Evolutionary conservation across 2,888 invertebrate species (phyloP), one percentile per base, ranked within the genome.

Genomic region (Schizotus pectinicornis): DNA sequence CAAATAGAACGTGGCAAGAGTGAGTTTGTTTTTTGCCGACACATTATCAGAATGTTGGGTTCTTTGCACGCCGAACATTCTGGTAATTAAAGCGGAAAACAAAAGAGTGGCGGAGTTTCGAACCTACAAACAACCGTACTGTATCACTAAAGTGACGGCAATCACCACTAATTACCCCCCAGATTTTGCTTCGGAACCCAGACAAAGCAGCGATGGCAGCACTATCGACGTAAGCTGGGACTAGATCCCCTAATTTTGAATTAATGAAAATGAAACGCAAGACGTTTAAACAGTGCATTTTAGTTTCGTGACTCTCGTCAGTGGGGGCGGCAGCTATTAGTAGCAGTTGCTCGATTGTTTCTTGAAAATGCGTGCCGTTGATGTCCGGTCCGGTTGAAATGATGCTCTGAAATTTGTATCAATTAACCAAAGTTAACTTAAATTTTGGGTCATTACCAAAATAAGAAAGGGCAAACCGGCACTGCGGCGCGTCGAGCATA

Each of bases 391-490:
- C 92, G 0, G 92, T 88, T 6, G 87, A 86, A 3, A 94, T 83
- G 30, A 95, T 78, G 0, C 92, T 92, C 88, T 94, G 81, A 39
- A 83, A 76, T 39, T 8, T 12, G 7, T 7, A 11, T 2, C 2
- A 39, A 39, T 14, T n/a, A 45, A 45, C 11, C 2, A 45, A 22
- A 30, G n/a, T 30, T 52, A 22, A 55, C n/a, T 30, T 12, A 46
- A 52, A 39, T 47, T 52, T 41, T 22, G n/a, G 3, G 13, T 35
- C 2, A 35, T 64, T 64, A 90, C 91, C 84, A 92, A 90, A 65
- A 95, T 87, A 84, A 96, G 90, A 76, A 92, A 97, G 0, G 98
- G 98, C 51, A 98, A 84, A 0, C 98, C 98, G 7, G 96, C 98
- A 77, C 96, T 95, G 60, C 98, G 83, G 13, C 98, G 82, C 0